Conservation (phyloP, 2,113 vertebrate genomes). For the Oxyura jamaicensis region DNA sequence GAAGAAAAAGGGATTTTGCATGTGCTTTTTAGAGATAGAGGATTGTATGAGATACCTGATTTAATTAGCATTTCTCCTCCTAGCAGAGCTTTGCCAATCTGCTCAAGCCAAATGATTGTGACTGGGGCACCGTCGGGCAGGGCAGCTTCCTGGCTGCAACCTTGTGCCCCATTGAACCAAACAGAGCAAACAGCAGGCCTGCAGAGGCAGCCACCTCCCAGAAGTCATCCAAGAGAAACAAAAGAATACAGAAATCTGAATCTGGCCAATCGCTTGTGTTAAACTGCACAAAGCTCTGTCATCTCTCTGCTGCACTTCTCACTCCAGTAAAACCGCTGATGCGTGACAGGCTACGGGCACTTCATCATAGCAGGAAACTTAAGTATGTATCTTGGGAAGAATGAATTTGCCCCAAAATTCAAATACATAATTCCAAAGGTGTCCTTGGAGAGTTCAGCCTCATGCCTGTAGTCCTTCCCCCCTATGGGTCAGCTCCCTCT, state of each 20-base stretch:
- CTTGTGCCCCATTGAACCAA: neutral
- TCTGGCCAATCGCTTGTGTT: neutral
- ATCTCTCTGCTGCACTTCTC: neutral
- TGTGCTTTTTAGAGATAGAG: neutral
- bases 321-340: neutral
- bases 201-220: neutral
- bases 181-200: neutral
- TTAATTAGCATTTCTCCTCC: neutral
- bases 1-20: neutral
- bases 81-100: neutral
- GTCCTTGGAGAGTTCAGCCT: neutral
- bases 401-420: neutral
- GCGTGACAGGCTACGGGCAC: fast-evolving
- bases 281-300: neutral
- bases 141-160: neutral
- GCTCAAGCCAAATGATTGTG: neutral
- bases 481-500: neutral
- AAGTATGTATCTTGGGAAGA: neutral
- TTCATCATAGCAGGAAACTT: neutral
- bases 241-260: neutral
- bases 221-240: neutral
- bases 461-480: neutral
- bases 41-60: neutral
- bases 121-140: neutral
- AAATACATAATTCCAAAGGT: neutral